Evolutionary conservation across 1,140 invertebrate genomes (phyloP).

Genomic region (Lamellibrachia luymesi): DNA sequence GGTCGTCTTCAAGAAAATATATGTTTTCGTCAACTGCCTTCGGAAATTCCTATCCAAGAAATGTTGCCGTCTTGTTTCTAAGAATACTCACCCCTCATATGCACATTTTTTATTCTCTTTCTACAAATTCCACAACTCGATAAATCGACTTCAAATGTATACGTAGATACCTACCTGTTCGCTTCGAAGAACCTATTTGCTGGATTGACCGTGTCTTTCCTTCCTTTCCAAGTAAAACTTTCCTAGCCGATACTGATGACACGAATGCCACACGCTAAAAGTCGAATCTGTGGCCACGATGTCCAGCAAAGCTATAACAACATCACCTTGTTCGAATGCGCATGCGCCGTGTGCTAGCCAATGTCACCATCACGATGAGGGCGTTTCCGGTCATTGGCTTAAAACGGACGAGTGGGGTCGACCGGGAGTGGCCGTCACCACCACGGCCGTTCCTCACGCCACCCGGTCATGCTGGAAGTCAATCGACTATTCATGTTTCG

Average conservation of each 20-base stretch:
- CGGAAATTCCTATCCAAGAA: neutral
- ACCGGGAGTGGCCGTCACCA: neutral
- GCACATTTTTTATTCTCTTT: neutral
- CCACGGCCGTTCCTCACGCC: neutral
- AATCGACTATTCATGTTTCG: neutral
- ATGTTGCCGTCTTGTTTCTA: neutral
- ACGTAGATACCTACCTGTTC: neutral
- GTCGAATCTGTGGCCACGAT: neutral
- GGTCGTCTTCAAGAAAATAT: neutral
- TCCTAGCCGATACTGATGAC: neutral
- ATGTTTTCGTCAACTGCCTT: too few relatives aligned
- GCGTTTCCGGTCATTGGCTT: conserved; percentile 3
- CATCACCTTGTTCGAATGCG: neutral
- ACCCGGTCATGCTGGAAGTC: neutral
- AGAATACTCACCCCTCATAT: neutral
- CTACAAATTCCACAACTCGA: neutral
- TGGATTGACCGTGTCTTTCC: neutral
- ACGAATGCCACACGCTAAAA: neutral
- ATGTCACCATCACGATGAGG: neutral
- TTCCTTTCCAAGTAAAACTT: neutral
- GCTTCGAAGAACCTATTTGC: neutral
- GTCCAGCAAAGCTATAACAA: neutral
- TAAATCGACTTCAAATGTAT: neutral
- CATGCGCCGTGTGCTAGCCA: neutral
- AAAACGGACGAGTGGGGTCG: neutral